Evolutionary conservation across 1,140 invertebrate genomes (phyloP), one percentile per base, ranked within the genome.

Genomic region (Eurosta solidaginis): DNA sequence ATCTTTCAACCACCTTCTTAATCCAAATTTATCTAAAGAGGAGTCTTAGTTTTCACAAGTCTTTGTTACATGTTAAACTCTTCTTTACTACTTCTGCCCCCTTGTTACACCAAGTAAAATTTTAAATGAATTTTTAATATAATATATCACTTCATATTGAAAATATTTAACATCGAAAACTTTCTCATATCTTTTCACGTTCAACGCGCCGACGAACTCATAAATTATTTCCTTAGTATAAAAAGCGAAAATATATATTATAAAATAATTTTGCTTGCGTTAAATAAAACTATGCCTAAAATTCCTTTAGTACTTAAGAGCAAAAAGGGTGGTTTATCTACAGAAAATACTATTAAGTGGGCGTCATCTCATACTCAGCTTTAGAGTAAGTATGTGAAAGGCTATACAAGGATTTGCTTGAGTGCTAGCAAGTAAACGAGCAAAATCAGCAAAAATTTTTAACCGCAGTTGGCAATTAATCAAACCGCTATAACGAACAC

Each of bases 201-300:
- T 40, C 59, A 68, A 68, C 59, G 33, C 33, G 59, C 33, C 22
- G 36, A 33, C 20, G 59, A 20, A 68, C 33, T 40, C 59, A 68
- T 68, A 68, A 68, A 68, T 68, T 68, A 68, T 68, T 40, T 20
- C 17, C 59, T 20, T n/a, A n/a, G n/a, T n/a, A 68, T n/a, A 68
- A 52, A 49, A 68, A 29, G n/a, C 59, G 0, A 42, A 68, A n/a
- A 52, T 29, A 68, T 68, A 33, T 59, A 68, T 68, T 68, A 68
- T 42, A 40, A 68, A 68, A 68, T 68, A 68, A 4, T 68, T 68
- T 68, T 68, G 59, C 59, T 68, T 68, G 59, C 59, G 59, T 68
- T 68, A 68, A 33, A 29, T 68, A 68, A 68, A 68, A 68, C 36
- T 68, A 68, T 68, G 59, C 59, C 59, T 68, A 68, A 68, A 68